Base-by-base conservation (phyloP, 2,888 invertebrate species). In the Scaptomyza caliginosa region DNA sequence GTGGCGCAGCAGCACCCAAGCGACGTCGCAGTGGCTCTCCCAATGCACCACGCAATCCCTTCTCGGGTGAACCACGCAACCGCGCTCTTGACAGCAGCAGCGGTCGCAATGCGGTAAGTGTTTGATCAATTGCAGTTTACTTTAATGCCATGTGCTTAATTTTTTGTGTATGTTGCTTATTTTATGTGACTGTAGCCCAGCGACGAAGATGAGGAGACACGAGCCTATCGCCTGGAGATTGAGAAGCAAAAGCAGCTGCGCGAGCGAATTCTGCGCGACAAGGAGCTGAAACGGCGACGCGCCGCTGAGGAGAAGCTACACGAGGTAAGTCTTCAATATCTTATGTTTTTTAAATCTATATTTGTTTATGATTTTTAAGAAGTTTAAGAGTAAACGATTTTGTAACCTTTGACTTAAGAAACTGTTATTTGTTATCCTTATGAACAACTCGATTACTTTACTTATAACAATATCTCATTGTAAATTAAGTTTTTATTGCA, bases 171-270 rank as follows among this genome's bases (percentile, higher is more conserved):
- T n/a, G n/a, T n/a, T 10, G 24, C 7, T 34, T 2, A n/a, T 1
- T 21, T 7, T 28, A 3, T 11, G 3, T 30, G 3, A 32, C 50
- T 67, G 23, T 64, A 90, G 88, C 88, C 89, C 30, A 85, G 76
- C 75, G 92, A 92, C 49, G 92, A 92, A 77, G 92, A 92, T 73
- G 92, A 92, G 73, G 92, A 92, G 70, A 92, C 92, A 16, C 90
- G 90, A 57, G 90, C 88, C 39, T 92, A 92, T 75, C 89, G 92
- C 50, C 73, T 90, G 58, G 90, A 92, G 88, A 92, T 92, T 19
- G 92, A 92, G 77, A 92, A 92, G 56, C 92, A 92, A 75, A 92
- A 92, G 68, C 89, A 89, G 54, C 67, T 91, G 72, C 91, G 92
- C 7, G 92, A 92, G 71, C 90, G 90, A 76, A 89, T 92, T 11